Conservation (phyloP, 2,113 vertebrate genomes). For the Podocnemis expansa region DNA sequence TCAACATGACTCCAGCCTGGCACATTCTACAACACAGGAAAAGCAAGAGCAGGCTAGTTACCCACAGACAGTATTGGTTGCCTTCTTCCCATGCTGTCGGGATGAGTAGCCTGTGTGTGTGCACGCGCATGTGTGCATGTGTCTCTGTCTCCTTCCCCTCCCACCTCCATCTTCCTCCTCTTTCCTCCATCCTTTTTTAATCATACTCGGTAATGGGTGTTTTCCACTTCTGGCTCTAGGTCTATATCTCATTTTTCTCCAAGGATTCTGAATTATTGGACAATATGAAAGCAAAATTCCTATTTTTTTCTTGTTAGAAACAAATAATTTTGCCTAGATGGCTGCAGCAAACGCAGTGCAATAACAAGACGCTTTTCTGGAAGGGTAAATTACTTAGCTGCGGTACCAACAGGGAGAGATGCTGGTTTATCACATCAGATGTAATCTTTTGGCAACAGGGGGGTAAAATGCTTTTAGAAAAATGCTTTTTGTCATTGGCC, state of each 20-base stretch:
- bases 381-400: constrained; percentile 48
- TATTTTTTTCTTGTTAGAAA: background rate
- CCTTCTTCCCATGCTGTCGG: too few relatives aligned
- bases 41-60: too few relatives aligned
- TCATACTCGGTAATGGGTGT: background rate
- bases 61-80: too few relatives aligned
- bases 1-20: too few relatives aligned
- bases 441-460: constrained; percentile 44
- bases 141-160: background rate
- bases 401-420: constrained; percentile 17
- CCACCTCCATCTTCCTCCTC: background rate
- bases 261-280: constrained; percentile 17
- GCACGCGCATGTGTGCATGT: background rate
- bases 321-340: constrained; percentile 28
- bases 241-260: constrained; percentile 3
- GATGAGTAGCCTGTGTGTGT: too few relatives aligned
- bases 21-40: too few relatives aligned
- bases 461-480: constrained; percentile 19
- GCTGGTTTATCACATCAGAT: constrained; percentile 52
- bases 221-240: background rate
- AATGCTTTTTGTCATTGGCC: constrained; percentile 37
- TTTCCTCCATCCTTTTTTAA: background rate
- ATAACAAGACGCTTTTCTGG: constrained; percentile 41
- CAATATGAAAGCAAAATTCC: background rate
- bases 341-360: constrained; percentile 14